Base-by-base conservation (phyloP, 37 sponge, comb jelly and placozoan species). In the Crambe crambe region DNA sequence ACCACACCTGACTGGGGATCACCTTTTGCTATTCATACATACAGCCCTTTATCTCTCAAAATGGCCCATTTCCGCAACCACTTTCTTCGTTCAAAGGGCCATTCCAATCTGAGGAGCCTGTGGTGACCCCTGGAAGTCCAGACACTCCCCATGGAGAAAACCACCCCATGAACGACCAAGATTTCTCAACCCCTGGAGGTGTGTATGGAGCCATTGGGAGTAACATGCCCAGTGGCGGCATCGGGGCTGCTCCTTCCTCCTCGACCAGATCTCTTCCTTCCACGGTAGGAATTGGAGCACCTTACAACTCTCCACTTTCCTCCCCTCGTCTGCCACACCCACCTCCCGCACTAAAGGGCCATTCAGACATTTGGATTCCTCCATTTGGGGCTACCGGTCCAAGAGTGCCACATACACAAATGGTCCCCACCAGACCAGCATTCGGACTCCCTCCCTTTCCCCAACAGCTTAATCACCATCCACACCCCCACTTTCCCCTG, bases 171-270 rank as follows among this genome's bases (percentile, higher is more conserved):
- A 37, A 36, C 6, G 64, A 75, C 40, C 37, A 75, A 23, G 76
- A 41, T 23, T 51, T 79, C 54, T 0, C 77, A 8, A 5, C 73
- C 34, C 64, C 82, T 35, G 51, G 54, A 17, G 82, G 73, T 15
- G 73, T 63, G 4, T 82, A 82, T 63, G 82, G 82, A n/a, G 74
- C 82, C 25, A 82, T 82, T 22, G 82, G 82, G 1, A 82, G 74
- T 27, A 72, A 42, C 51, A 26, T 73, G 60, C 82, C 73, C 0
- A 34, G 39, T 25, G 65, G 22, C 40, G 21, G 37, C 59, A 8
- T 63, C 18, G 47, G 51, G 0, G 30, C 15, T n/a, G 20, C 78
- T 23, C 6, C 25, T 37, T 44, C 47, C 12, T 35, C 22, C 15
- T 17, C 37, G 26, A 30, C 56, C 5, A 31, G 35, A 20, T 38